These are phyloP conservation scores for Chrysaora quinquecirrha DNA, from an alignment of 30 jellyfish, hydroid and myxozoan species.

Conservation along the genomic window DNA sequence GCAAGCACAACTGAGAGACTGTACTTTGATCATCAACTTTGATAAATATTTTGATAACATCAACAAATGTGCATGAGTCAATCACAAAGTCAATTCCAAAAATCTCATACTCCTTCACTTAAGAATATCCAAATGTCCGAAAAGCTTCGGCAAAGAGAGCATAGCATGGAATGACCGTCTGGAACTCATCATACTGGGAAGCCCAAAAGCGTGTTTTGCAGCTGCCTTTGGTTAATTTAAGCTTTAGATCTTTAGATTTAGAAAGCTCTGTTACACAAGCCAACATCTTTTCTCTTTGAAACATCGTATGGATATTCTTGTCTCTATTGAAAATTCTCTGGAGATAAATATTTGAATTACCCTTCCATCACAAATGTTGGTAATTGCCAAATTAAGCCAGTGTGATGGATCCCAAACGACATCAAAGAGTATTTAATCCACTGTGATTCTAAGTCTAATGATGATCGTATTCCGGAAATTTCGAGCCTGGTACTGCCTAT, in stretches of 20 bases:
- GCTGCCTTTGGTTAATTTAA: conserved; percentile 8
- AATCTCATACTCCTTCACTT: conserved; percentile 15
- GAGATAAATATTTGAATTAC: not conserved
- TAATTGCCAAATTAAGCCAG: conserved; percentile 24
- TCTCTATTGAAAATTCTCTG: conserved; percentile 10
- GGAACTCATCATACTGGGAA: conserved; percentile 5
- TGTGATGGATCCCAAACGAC: conserved; percentile 23
- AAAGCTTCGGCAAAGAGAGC: conserved; percentile 20
- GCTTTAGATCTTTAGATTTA: not conserved
- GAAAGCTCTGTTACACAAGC: not conserved
- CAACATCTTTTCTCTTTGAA: conserved; percentile 19
- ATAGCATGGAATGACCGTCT: not conserved
- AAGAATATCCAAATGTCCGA: not conserved
- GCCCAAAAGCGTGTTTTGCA: conserved; percentile 20
- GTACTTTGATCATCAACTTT: not conserved
- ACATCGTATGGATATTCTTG: conserved; percentile 17
- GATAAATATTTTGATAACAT: conserved; percentile 1
- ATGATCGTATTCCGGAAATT: not conserved
- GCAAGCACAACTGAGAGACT: not conserved
- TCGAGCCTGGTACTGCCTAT: conserved; percentile 6
- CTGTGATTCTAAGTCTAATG: too few species aligned
- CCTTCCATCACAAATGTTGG: not conserved
- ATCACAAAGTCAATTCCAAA: conserved; percentile 1
- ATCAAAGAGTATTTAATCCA: not conserved
- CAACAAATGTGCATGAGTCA: conserved; percentile 12